Percentiles rank a stretch among this genome's conserved stretches.
These are phyloP conservation scores for Latrodectus hesperus DNA, from an alignment of 2,888 invertebrate species.

Conservation along the genomic window DNA sequence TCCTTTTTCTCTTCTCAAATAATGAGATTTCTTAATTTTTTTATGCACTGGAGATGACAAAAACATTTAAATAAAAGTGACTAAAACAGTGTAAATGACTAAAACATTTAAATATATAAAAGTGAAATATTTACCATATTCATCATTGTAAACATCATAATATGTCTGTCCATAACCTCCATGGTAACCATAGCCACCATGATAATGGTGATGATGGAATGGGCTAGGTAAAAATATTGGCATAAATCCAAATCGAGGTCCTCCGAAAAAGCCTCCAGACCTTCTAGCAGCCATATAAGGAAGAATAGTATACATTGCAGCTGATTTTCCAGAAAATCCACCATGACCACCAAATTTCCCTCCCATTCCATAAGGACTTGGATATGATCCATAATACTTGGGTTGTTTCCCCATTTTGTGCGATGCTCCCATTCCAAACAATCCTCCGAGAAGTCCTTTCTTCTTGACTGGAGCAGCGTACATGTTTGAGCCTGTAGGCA, in stretches of 20 bases:
- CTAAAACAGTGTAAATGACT: too few relatives aligned
- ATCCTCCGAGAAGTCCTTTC: slow-evolving; percentile 48
- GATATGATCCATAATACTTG: slow-evolving; percentile 60
- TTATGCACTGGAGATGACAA: too few relatives aligned
- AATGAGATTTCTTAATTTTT: too few relatives aligned
- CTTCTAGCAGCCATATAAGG: slow-evolving; percentile 43
- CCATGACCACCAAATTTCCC: background rate
- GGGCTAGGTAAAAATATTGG: slow-evolving; percentile 23
- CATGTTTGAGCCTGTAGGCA: slow-evolving; percentile 57
- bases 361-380: slow-evolving; percentile 38
- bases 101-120: too few relatives aligned
- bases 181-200: slow-evolving; percentile 6
- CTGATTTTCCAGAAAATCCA: background rate
- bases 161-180: slow-evolving; percentile 9
- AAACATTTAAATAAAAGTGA: too few relatives aligned
- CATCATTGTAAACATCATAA: slow-evolving; percentile 50
- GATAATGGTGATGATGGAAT: slow-evolving; percentile 30
- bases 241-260: slow-evolving; percentile 35
- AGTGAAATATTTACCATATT: slow-evolving; percentile 35
- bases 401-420: slow-evolving; percentile 21
- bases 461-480: slow-evolving; percentile 32
- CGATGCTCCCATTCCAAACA: slow-evolving; percentile 23
- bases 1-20: too few relatives aligned
- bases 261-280: background rate
- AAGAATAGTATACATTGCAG: slow-evolving; percentile 53